Percentiles rank a stretch among this genome's conserved stretches.
Evolutionary conservation across 2,113 vertebrate species (phyloP).

Genomic region (Sceloporus tristichus): DNA sequence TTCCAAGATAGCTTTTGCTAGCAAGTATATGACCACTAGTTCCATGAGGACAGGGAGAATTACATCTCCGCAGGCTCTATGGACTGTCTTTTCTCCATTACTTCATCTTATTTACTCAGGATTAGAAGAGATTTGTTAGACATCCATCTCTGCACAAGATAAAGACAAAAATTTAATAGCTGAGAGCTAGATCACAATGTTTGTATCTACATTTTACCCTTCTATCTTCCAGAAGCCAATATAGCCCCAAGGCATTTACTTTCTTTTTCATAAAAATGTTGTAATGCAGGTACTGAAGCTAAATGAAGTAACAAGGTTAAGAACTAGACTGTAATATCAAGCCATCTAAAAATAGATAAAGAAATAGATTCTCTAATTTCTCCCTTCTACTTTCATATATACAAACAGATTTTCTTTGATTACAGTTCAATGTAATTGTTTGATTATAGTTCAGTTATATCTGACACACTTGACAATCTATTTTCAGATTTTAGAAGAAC

Average conservation of each 20-base stretch:
- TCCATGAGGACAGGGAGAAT: too few species aligned
- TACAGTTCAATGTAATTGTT: slow-evolving; percentile 3
- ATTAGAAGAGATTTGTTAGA: background rate
- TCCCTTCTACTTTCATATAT: background rate
- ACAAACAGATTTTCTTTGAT: slow-evolving; percentile 8
- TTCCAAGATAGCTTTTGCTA: too few species aligned
- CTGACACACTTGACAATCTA: slow-evolving; percentile 31
- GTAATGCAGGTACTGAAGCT: slow-evolving; percentile 18
- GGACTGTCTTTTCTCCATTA: background rate
- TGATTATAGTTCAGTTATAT: slow-evolving; percentile 62
- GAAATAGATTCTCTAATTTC: background rate
- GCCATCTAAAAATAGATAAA: slow-evolving; percentile 50
- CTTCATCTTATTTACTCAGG: background rate
- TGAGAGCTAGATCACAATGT: background rate
- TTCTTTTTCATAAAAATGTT: background rate
- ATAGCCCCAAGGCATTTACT: background rate
- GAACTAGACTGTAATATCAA: slow-evolving; percentile 35
- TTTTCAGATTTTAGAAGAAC: slow-evolving; percentile 78
- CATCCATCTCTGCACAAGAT: background rate
- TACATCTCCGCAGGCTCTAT: too few species aligned
- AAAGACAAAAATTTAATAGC: slow-evolving; percentile 3
- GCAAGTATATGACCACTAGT: too few species aligned
- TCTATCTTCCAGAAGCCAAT: background rate
- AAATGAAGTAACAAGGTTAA: slow-evolving; percentile 58
- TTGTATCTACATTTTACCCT: accelerated